Conservation (phyloP, 2,113 vertebrate species). For the Mus spicilegus region DNA sequence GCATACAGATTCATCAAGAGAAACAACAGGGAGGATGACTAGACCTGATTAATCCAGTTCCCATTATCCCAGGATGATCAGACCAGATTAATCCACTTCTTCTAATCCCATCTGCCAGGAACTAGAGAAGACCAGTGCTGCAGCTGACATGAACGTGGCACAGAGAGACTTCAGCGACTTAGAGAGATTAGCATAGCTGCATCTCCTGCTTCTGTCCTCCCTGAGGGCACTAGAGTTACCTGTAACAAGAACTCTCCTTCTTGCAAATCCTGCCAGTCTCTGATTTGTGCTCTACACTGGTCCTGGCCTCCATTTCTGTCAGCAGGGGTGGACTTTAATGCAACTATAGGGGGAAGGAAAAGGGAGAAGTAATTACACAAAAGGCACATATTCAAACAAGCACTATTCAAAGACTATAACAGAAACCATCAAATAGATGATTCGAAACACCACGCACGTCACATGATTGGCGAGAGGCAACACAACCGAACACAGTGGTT, state of each 20-base stretch:
- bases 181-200: neutral
- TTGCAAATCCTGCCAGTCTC: conserved; percentile 82
- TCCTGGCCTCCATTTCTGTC: conserved; percentile 86
- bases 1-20: neutral
- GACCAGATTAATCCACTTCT: neutral
- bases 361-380: neutral
- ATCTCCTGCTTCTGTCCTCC: neutral
- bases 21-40: neutral
- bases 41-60: neutral
- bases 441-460: neutral
- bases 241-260: conserved; percentile 92
- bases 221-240: conserved; percentile 79
- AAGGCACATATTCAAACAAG: neutral
- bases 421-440: neutral
- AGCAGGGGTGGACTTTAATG: conserved; percentile 85
- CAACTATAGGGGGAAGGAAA: conserved; percentile 82
- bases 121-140: neutral
- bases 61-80: neutral
- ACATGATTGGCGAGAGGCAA: neutral
- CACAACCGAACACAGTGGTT: neutral
- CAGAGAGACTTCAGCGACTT: neutral
- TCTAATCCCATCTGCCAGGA: neutral
- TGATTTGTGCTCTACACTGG: conserved; percentile 70
- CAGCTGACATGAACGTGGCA: neutral
- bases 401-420: neutral